Percentiles rank a stretch among this genome's conserved stretches.
Evolutionary conservation across 2,113 vertebrate species (phyloP).

Genomic region (Garra rufa): DNA sequence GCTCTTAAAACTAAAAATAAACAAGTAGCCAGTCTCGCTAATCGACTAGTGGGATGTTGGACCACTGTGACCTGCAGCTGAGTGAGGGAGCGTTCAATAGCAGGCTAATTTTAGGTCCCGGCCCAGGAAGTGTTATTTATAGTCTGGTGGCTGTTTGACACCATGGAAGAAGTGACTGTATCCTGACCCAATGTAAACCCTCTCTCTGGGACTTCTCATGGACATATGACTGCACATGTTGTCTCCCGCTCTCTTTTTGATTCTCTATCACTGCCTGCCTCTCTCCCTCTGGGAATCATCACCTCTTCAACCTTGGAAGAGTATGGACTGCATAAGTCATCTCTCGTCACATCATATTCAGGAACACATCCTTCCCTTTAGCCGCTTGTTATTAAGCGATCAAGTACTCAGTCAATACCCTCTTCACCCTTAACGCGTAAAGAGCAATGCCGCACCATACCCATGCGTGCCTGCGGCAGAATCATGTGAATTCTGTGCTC

Average conservation of each 20-base stretch:
- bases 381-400: slow-evolving; percentile 38
- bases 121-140: slow-evolving; percentile 54
- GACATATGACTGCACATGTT: slow-evolving; percentile 28
- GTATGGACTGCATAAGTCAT: slow-evolving; percentile 25
- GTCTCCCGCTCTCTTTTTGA: background rate
- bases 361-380: slow-evolving; percentile 18
- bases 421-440: slow-evolving; percentile 7
- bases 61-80: background rate
- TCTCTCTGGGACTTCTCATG: slow-evolving; percentile 39
- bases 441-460: slow-evolving; percentile 28
- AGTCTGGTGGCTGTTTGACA: slow-evolving; percentile 48
- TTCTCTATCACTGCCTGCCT: background rate
- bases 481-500: slow-evolving; percentile 43
- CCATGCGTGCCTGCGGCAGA: slow-evolving; percentile 44
- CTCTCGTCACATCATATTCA: slow-evolving; percentile 19
- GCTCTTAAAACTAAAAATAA: background rate
- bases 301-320: background rate
- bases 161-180: slow-evolving; percentile 49
- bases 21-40: background rate
- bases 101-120: slow-evolving; percentile 49
- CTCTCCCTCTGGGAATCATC: background rate
- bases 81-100: slow-evolving; percentile 29
- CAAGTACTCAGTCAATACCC: slow-evolving; percentile 45
- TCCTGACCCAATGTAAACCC: slow-evolving; percentile 42
- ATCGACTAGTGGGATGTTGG: slow-evolving; percentile 13